A percentile compares a stretch with the other conserved stretches of the same genome.
Conservation (phyloP, 2,113 vertebrate species). For the Tenebrosternarchus preto region DNA sequence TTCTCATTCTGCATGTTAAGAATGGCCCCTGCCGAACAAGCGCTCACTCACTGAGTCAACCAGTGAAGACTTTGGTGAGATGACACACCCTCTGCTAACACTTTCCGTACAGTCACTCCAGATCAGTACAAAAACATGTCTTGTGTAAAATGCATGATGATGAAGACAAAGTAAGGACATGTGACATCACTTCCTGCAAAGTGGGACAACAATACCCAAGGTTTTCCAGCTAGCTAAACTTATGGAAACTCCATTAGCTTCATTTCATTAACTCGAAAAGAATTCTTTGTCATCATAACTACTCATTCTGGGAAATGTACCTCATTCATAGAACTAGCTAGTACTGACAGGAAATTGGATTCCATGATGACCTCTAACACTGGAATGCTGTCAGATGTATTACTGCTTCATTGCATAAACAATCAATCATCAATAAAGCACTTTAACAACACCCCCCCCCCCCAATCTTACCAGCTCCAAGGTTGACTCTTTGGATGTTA, state of each 20-base stretch:
- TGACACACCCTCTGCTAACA: too few species aligned
- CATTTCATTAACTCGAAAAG: not conserved
- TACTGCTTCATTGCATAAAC: not conserved
- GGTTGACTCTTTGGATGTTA: conserved; percentile 70
- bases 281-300: not conserved
- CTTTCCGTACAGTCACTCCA: conserved; percentile 48
- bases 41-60: conserved; percentile 45
- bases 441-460: too few species aligned
- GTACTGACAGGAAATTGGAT: not conserved
- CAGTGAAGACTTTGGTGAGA: conserved; percentile 33
- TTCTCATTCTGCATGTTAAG: conserved; percentile 46
- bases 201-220: not conserved
- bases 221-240: conserved; percentile 31
- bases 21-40: conserved; percentile 37
- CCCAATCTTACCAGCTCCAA: conserved; percentile 79
- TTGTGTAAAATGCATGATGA: conserved; percentile 14
- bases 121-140: conserved; percentile 34
- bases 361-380: not conserved
- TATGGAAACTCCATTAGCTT: not conserved
- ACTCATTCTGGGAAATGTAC: conserved; percentile 20
- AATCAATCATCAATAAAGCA: not conserved
- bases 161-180: not conserved
- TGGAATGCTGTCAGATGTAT: not conserved
- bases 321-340: not conserved
- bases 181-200: conserved; percentile 46